A percentile compares a stretch with the other conserved stretches of the same genome.
Conservation (phyloP, 2,797 vertebrate genomes). For the Scarus forsteni region DNA sequence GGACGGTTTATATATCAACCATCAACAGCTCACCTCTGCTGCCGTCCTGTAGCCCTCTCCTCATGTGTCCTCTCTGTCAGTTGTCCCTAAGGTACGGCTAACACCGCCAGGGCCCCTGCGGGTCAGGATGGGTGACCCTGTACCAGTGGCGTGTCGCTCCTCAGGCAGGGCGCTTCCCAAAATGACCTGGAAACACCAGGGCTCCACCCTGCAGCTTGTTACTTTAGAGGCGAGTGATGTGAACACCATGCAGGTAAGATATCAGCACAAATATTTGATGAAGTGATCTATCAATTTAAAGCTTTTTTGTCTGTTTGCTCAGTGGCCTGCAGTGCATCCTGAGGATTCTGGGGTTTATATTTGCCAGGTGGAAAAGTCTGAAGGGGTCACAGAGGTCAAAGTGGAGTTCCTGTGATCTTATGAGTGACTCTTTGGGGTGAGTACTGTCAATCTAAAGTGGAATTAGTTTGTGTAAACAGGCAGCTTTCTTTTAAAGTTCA, state of each 20-base stretch:
- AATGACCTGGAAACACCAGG: constrained; percentile 88
- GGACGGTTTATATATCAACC: no score
- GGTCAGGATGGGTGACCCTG: constrained; percentile 84
- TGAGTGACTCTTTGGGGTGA: no score
- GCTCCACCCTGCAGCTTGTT: constrained; percentile 83
- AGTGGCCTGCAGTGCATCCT: constrained; percentile 84
- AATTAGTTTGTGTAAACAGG: no score
- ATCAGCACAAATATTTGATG: neutral
- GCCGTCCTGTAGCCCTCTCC: neutral
- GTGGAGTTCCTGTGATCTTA: no score
- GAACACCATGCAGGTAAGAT: constrained; percentile 79
- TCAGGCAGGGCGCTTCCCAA: constrained; percentile 87
- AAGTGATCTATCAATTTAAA: no score
- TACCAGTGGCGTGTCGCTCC: constrained; percentile 88
- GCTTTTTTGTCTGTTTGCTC: constrained; percentile 8
- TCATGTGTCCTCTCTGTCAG: constrained; percentile 68
- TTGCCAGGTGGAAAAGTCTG: constrained; percentile 88
- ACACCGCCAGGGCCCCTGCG: constrained; percentile 86
- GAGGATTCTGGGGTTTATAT: constrained; percentile 90
- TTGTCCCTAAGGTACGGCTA: constrained; percentile 87
- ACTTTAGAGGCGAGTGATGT: constrained; percentile 77
- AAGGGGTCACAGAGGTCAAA: constrained; percentile 85
- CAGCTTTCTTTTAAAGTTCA: no score
- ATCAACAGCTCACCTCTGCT: neutral
- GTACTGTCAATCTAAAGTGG: no score